phyloP scores from a whole-genome alignment of 2,888 invertebrate genomes.

The Acanthosepion lycidas region DNA sequence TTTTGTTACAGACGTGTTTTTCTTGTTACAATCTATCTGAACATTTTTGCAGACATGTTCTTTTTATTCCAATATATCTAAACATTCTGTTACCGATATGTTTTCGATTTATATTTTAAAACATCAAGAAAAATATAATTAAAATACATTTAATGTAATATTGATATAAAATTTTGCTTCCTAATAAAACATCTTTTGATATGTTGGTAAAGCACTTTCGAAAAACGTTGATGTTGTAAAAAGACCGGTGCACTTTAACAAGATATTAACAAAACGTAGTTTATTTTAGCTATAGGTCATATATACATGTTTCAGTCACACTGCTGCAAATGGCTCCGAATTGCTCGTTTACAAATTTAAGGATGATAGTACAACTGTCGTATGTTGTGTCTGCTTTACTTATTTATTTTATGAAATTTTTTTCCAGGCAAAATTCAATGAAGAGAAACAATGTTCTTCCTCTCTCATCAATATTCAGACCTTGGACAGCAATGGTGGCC shows the following conservation, averaged over 20 bases:
- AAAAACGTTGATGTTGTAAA: too few relatives aligned
- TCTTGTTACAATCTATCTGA: not conserved
- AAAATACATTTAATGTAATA: not conserved
- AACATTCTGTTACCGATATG: not conserved
- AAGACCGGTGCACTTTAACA: too few relatives aligned
- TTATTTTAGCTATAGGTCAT: too few relatives aligned
- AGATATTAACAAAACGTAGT: too few relatives aligned
- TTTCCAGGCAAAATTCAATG: slow-evolving; percentile 38
- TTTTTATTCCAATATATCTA: slow-evolving; percentile 81
- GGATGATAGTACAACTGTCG: not conserved
- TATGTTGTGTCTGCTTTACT: not conserved
- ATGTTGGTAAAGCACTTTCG: too few relatives aligned
- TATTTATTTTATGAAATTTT: not conserved
- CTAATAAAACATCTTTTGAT: too few relatives aligned
- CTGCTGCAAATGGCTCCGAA: too few relatives aligned
- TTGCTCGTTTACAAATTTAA: not conserved
- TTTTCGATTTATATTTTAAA: not conserved
- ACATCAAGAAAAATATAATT: not conserved
- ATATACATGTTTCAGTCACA: too few relatives aligned
- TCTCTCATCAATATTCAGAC: not conserved
- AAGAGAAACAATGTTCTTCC: slow-evolving; percentile 37
- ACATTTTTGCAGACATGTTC: slow-evolving; percentile 79
- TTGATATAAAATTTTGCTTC: not conserved
- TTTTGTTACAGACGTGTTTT: not conserved
- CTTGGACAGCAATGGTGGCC: not conserved